Evolutionary conservation across 1,140 invertebrate species (phyloP).

Genomic region (Drosophila novamexicana): DNA sequence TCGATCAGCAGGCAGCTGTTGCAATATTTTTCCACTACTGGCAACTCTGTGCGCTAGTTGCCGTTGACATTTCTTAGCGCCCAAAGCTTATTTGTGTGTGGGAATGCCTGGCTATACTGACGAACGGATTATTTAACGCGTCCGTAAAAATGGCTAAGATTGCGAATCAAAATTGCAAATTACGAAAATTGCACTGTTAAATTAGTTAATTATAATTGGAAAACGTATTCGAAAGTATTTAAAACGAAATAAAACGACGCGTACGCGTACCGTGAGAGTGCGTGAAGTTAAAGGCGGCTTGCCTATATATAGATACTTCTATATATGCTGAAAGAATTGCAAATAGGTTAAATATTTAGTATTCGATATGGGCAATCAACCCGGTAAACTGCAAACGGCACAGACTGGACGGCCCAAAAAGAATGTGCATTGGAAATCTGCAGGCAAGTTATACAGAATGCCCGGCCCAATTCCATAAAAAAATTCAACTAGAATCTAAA

Average conservation of each 20-base stretch:
- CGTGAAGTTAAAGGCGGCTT: conserved; percentile 58
- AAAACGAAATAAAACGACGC: conserved; percentile 52
- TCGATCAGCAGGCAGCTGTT: conserved; percentile 13
- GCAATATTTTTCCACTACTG: conserved; percentile 8
- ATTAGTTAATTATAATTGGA: conserved; percentile 11
- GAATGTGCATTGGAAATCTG: conserved; percentile 89
- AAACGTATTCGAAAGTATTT: conserved; percentile 41
- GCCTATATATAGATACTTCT: conserved; percentile 77
- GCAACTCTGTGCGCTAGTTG: conserved; percentile 48
- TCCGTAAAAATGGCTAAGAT: conserved; percentile 68
- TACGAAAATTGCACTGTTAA: conserved; percentile 48
- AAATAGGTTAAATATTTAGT: conserved; percentile 77
- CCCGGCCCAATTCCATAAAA: conserved; percentile 8
- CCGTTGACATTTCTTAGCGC: conserved; percentile 58
- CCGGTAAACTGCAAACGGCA: conserved; percentile 74
- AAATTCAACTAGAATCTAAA: conserved; percentile 25
- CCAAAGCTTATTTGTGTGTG: conserved; percentile 50
- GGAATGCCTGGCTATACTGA: conserved; percentile 57
- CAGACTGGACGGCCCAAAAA: conserved; percentile 86
- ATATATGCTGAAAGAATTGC: conserved; percentile 74
- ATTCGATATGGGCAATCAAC: conserved; percentile 81
- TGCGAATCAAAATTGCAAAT: conserved; percentile 42
- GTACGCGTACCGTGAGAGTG: conserved; percentile 39
- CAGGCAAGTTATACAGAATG: conserved; percentile 85
- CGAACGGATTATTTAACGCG: conserved; percentile 76